phyloP scores from a whole-genome alignment of 1,140 invertebrate species.

The Fopius arisanus region DNA sequence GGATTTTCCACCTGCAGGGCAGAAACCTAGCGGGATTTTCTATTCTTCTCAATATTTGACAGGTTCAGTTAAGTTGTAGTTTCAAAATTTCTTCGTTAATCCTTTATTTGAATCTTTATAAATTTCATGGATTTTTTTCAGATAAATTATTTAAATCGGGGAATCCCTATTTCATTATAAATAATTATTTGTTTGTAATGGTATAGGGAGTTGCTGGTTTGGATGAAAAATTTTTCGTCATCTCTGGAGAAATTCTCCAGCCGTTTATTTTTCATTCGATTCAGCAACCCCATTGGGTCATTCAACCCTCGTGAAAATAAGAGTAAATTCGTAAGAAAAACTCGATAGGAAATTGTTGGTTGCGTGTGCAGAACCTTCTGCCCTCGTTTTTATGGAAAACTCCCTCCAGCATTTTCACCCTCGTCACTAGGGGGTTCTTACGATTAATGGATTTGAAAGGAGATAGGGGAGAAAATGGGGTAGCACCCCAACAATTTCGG shows the following conservation, averaged over 20 bases:
- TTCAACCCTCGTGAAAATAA: constrained; percentile 22
- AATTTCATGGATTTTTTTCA: neutral
- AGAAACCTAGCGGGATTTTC: too few species aligned
- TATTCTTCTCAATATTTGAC: too few species aligned
- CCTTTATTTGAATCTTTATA: neutral
- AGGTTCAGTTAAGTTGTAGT: too few species aligned
- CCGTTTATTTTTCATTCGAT: neutral
- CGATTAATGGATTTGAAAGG: neutral
- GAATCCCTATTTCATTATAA: too few species aligned
- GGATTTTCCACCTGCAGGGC: too few species aligned
- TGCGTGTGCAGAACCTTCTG: neutral
- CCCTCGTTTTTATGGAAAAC: neutral
- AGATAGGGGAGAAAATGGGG: neutral
- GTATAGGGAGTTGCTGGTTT: too few species aligned
- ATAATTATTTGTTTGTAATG: neutral
- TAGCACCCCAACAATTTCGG: neutral
- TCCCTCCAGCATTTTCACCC: constrained; percentile 1
- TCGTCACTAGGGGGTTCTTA: neutral
- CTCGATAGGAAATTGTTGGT: neutral
- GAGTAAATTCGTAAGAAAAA: neutral
- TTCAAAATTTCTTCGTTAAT: too few species aligned
- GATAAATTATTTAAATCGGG: neutral
- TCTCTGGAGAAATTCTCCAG: neutral
- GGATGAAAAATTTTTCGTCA: neutral
- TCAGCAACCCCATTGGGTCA: constrained; percentile 36